Conservation (phyloP, 2,113 vertebrate genomes). For the Plecturocebus donacophilus region DNA sequence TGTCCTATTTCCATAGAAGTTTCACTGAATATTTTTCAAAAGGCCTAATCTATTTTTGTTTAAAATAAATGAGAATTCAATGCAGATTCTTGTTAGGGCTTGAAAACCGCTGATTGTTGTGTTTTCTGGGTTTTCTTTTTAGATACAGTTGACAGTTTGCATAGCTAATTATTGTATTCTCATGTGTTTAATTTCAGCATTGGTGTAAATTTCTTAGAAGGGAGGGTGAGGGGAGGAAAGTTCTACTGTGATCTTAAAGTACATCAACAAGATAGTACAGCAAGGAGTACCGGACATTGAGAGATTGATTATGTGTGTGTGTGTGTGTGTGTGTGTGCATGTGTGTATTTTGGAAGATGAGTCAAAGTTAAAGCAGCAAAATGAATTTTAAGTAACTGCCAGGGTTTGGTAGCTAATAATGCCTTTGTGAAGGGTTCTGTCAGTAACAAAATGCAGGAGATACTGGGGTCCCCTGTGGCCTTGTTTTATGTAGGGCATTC, state of each 20-base stretch:
- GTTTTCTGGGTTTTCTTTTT: slow-evolving; percentile 55
- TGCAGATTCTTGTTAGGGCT: slow-evolving; percentile 56
- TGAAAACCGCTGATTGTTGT: slow-evolving; percentile 65
- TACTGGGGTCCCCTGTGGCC: slow-evolving; percentile 29
- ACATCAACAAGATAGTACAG: slow-evolving; percentile 69
- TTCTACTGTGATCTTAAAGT: slow-evolving; percentile 44
- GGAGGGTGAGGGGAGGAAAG: neutral
- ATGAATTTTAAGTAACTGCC: slow-evolving; percentile 41
- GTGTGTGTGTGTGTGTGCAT: neutral
- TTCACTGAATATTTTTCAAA: slow-evolving; percentile 59
- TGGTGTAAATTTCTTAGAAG: slow-evolving; percentile 15
- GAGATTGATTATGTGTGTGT: neutral
- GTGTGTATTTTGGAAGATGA: slow-evolving; percentile 20
- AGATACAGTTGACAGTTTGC: slow-evolving; percentile 74
- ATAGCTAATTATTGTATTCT: slow-evolving; percentile 71
- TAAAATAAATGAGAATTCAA: slow-evolving; percentile 5
- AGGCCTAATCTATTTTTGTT: slow-evolving; percentile 69
- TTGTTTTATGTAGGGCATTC: slow-evolving; percentile 74
- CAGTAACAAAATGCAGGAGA: slow-evolving; percentile 36
- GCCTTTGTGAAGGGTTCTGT: slow-evolving; percentile 47
- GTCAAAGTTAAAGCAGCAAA: slow-evolving; percentile 57
- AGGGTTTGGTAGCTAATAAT: neutral
- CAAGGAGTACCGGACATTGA: neutral
- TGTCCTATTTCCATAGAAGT: slow-evolving; percentile 68
- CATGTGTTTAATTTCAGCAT: slow-evolving; percentile 68